Conservation (phyloP, 2,888 invertebrate genomes). For the Mythimna vitellina region DNA sequence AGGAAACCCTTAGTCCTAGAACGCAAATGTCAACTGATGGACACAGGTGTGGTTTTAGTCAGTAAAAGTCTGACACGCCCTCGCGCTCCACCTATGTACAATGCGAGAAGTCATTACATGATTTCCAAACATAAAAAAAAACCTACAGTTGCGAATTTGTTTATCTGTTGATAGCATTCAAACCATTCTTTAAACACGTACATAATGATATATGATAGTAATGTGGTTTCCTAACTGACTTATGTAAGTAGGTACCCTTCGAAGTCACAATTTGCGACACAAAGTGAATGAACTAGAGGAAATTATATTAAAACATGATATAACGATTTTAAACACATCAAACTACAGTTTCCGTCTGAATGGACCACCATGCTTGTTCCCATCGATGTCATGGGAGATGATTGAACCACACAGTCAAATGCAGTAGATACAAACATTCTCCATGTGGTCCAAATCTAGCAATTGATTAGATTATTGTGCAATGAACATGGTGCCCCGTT, state of each 20-base stretch:
- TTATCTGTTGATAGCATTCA: too few species aligned
- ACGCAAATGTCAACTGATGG: too few species aligned
- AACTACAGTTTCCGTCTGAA: slow-evolving; percentile 41
- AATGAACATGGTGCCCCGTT: too few species aligned
- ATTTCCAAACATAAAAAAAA: too few species aligned
- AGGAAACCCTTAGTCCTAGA: too few species aligned
- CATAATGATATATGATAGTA: neutral
- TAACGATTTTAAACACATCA: slow-evolving; percentile 44
- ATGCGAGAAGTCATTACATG: too few species aligned
- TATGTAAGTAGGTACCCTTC: neutral
- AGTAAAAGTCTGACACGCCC: too few species aligned
- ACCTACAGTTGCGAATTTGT: too few species aligned
- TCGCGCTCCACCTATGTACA: too few species aligned
- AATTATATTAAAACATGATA: slow-evolving; percentile 51
- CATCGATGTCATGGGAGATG: slow-evolving; percentile 42
- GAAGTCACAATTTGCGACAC: slow-evolving; percentile 9
- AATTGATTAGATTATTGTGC: neutral
- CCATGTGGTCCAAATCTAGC: slow-evolving; percentile 34
- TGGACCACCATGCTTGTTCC: slow-evolving; percentile 48
- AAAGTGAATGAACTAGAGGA: slow-evolving; percentile 37
- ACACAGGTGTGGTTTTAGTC: too few species aligned
- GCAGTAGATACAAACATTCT: neutral
- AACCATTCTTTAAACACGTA: too few species aligned
- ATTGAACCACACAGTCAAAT: slow-evolving; percentile 40
- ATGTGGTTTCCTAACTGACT: neutral